Percentiles rank a stretch among this genome's conserved stretches.
phyloP scores from a whole-genome alignment of 30 jellyfish, hydroid and myxozoan species.

The Aurelia aurita complex sp. Pacific region DNA sequence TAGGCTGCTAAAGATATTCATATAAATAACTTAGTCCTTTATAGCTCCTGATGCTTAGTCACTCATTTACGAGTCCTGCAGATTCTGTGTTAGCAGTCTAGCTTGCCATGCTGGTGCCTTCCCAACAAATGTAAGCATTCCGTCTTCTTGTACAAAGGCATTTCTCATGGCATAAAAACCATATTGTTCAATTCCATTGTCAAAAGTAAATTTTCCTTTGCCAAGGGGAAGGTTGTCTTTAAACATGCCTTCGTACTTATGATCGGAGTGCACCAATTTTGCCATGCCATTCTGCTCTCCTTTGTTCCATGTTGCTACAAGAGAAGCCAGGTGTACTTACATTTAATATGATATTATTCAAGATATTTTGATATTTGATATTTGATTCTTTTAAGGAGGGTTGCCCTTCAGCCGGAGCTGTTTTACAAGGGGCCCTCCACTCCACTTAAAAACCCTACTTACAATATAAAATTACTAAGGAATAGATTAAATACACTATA shows the following conservation, averaged over 20 bases:
- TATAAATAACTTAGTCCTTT: no score
- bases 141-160: conserved; percentile 63
- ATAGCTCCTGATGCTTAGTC: no score
- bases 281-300: conserved; percentile 79
- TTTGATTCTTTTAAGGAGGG: no score
- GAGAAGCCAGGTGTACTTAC: no score
- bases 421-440: no score
- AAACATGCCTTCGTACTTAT: conserved; percentile 68
- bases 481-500: no score
- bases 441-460: no score
- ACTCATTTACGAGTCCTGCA: neutral
- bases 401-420: no score
- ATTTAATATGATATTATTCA: no score
- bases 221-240: conserved; percentile 69
- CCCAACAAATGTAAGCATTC: conserved; percentile 74
- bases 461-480: no score
- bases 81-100: conserved; percentile 6
- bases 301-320: conserved; percentile 68
- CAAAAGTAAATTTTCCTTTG: conserved; percentile 53
- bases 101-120: conserved; percentile 80
- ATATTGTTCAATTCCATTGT: conserved; percentile 72
- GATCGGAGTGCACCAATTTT: conserved; percentile 41
- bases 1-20: no score
- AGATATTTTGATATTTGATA: no score
- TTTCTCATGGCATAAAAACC: conserved; percentile 77